Percentiles rank a stretch among this genome's conserved stretches.
Conservation (phyloP, 2,797 vertebrate species). For the Phataginus tetradactyla region DNA sequence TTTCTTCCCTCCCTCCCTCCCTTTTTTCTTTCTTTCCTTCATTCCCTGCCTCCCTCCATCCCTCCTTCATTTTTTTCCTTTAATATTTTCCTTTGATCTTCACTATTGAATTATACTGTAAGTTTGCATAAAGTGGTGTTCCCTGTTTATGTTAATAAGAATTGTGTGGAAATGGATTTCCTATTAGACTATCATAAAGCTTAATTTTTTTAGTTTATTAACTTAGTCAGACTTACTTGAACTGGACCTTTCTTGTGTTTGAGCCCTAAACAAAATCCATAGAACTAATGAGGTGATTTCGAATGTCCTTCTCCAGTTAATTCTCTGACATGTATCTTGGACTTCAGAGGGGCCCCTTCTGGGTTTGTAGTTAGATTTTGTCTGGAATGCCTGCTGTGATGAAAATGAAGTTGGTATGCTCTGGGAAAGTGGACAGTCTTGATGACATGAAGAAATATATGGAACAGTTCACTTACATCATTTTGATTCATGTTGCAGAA, state of each 20-base stretch:
- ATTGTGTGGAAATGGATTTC: background rate
- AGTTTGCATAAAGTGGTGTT: background rate
- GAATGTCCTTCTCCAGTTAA: background rate
- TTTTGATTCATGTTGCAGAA: background rate
- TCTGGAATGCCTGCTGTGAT: background rate
- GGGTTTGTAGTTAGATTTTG: background rate
- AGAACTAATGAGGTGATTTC: background rate
- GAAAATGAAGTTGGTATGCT: background rate
- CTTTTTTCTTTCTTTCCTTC: too few species aligned
- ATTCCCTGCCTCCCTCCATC: too few species aligned
- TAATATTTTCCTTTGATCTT: constrained; percentile 16
- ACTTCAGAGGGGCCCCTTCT: background rate
- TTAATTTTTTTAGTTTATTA: background rate
- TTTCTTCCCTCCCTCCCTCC: too few species aligned
- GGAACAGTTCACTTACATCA: background rate
- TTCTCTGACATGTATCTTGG: background rate
- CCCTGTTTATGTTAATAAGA: background rate
- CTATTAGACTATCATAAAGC: background rate
- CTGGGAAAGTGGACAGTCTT: background rate
- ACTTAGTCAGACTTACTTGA: background rate
- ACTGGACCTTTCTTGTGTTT: background rate
- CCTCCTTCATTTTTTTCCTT: too few species aligned
- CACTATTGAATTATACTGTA: background rate
- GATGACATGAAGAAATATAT: background rate
- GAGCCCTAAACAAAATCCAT: background rate